phyloP scores from a whole-genome alignment of 2,113 vertebrate species.

The Corythornis cristatus region DNA sequence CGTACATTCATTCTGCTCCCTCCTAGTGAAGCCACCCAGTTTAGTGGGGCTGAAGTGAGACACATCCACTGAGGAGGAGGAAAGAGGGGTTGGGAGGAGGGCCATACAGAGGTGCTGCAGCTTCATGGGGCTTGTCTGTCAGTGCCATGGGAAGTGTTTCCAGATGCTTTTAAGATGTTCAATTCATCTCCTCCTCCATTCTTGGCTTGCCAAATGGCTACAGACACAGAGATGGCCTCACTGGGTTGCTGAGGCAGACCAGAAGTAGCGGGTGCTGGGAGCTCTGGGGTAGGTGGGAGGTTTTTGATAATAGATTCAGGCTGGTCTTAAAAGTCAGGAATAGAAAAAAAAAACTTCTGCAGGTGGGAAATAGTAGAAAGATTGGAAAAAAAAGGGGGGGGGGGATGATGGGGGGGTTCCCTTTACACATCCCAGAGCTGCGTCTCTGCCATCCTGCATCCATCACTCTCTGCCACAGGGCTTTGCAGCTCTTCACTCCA shows the following conservation, averaged over 20 bases:
- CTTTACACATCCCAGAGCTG: neutral
- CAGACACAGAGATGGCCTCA: neutral
- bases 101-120: fast-evolving
- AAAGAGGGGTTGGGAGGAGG: fast-evolving
- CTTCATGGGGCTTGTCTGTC: neutral
- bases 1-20: too few species aligned
- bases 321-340: slow-evolving; percentile 7
- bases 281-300: fast-evolving
- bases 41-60: neutral
- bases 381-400: neutral
- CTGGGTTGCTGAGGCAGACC: neutral
- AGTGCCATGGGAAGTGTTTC: neutral
- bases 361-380: neutral
- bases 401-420: neutral
- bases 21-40: neutral
- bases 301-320: neutral
- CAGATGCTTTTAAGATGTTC: slow-evolving; percentile 45
- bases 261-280: neutral
- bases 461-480: neutral
- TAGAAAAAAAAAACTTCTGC: slow-evolving; percentile 19
- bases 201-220: slow-evolving; percentile 20
- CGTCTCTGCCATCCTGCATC: fast-evolving
- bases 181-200: neutral
- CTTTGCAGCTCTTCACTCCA: neutral
- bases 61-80: neutral